A percentile compares a stretch with the other conserved stretches of the same genome.
Conservation (phyloP, 2,888 invertebrate species). For the Ophion costatus region DNA sequence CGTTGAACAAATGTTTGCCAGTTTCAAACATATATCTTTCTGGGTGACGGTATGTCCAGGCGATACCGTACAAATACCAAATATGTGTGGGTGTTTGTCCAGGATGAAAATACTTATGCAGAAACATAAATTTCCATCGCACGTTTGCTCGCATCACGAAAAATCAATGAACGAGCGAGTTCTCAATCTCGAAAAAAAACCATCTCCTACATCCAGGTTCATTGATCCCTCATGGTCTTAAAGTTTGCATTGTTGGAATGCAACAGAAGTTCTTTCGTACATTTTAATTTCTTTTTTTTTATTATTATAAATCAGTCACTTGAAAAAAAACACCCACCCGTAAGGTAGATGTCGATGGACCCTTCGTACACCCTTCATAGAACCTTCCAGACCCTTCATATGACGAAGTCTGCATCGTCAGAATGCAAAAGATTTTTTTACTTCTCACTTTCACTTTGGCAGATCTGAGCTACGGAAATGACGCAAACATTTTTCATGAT, state of each 20-base stretch:
- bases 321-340: not conserved
- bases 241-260: no score
- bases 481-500: no score
- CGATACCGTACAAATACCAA: not conserved
- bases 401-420: no score
- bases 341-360: no score
- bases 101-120: not conserved
- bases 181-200: not conserved
- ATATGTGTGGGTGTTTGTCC: not conserved
- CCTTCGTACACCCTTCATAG: no score
- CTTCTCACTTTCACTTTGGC: no score
- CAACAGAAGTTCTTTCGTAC: no score
- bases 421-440: no score
- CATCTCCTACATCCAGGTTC: not conserved
- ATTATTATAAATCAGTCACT: not conserved
- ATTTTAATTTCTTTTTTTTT: no score
- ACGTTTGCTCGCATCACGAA: not conserved
- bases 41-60: constrained; percentile 8
- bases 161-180: constrained; percentile 7
- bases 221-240: not conserved
- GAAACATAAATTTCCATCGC: not conserved
- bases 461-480: no score
- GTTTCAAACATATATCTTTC: constrained; percentile 36
- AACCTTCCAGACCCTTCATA: no score
- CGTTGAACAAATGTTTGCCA: constrained; percentile 71